Conservation (phyloP, 2,797 vertebrate species). For the Lycodopsis pacificus region DNA sequence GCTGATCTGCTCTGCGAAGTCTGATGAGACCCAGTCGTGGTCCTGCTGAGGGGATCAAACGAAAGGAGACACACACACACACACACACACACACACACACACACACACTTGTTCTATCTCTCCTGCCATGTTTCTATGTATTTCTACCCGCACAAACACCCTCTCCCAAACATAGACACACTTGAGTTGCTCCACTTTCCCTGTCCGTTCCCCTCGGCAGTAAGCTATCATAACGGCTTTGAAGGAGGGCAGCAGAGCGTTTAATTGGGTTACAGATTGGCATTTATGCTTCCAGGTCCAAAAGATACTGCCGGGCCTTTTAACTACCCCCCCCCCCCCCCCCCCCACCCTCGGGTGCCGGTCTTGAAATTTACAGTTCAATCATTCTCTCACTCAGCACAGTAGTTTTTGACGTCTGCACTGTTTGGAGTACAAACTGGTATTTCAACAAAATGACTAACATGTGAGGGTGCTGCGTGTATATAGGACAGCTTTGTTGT, state of each 20-base stretch:
- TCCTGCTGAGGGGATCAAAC: conserved; percentile 62
- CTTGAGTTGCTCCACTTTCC: conserved; percentile 74
- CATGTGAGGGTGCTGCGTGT: not conserved
- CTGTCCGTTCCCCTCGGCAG: conserved; percentile 79
- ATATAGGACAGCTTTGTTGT: conserved; percentile 14
- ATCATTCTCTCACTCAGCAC: conserved; percentile 7
- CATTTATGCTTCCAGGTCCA: conserved; percentile 76
- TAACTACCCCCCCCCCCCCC: conserved; percentile 62
- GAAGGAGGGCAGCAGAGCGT: conserved; percentile 80
- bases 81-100: conserved; percentile 28
- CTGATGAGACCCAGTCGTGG: conserved; percentile 59
- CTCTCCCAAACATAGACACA: conserved; percentile 67
- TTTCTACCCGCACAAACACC: conserved; percentile 61
- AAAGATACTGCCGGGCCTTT: conserved; percentile 63
- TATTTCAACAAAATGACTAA: conserved; percentile 23
- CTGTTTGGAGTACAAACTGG: conserved; percentile 48
- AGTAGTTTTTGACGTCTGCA: conserved; percentile 33
- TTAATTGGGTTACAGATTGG: conserved; percentile 84
- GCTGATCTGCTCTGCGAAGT: conserved; percentile 57
- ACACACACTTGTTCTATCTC: conserved; percentile 31
- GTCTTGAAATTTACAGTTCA: conserved; percentile 46
- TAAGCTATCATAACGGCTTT: conserved; percentile 83
- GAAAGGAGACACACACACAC: conserved; percentile 30
- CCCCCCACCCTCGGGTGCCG: not conserved
- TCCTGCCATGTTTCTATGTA: conserved; percentile 46